phyloP scores from a whole-genome alignment of 1,140 invertebrate species.

The Ephestia elutella region DNA sequence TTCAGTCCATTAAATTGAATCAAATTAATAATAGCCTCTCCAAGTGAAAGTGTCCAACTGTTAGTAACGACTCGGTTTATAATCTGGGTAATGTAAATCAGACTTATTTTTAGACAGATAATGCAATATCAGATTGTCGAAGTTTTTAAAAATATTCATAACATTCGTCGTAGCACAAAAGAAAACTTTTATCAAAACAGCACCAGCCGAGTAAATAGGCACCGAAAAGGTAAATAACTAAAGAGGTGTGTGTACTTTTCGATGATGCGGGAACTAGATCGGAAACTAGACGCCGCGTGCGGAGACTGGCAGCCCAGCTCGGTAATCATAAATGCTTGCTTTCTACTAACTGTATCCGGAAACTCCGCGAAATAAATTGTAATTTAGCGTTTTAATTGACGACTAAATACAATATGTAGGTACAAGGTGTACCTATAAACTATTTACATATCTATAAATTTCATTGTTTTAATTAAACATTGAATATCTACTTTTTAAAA shows the following conservation, averaged over 20 bases:
- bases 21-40: conserved; percentile 72
- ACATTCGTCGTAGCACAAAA: conserved; percentile 27
- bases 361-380: neutral
- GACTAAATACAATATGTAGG: neutral
- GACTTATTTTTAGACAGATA: conserved; percentile 19
- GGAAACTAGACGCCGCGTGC: neutral
- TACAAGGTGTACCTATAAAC: neutral
- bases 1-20: conserved; percentile 71
- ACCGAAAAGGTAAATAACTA: conserved; percentile 21
- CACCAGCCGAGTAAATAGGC: conserved; percentile 30
- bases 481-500: neutral
- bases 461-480: too few relatives aligned
- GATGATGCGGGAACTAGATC: neutral
- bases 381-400: too few relatives aligned
- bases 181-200: conserved; percentile 27
- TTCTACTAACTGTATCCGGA: neutral
- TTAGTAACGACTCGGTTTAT: conserved; percentile 19
- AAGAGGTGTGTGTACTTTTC: conserved; percentile 15
- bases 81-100: conserved; percentile 19
- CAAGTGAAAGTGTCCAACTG: conserved; percentile 40
- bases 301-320: neutral
- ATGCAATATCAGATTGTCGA: conserved; percentile 17
- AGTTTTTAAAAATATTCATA: conserved; percentile 8
- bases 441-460: too few relatives aligned
- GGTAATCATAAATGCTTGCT: neutral